A percentile compares a stretch with the other conserved stretches of the same genome.
Evolutionary conservation across 2,797 vertebrate species (phyloP).

Genomic region (Liasis olivaceus): DNA sequence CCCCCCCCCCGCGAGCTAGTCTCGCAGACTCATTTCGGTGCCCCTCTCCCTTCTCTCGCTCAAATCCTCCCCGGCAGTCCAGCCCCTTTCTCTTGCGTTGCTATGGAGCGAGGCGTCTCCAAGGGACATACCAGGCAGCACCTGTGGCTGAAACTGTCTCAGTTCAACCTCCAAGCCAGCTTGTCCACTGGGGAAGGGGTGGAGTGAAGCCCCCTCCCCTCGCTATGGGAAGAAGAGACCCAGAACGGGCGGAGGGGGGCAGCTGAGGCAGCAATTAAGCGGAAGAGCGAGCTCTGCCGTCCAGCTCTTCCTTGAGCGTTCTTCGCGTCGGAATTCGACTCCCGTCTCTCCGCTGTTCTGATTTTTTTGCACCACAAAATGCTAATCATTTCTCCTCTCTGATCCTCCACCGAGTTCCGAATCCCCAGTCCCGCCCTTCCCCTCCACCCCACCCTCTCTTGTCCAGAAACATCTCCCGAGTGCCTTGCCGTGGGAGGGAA

Average conservation of each 20-base stretch:
- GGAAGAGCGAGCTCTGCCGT: not conserved
- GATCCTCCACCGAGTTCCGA: not conserved
- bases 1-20: not conserved
- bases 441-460: not conserved
- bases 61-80: conserved; percentile 5
- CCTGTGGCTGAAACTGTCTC: conserved; percentile 68
- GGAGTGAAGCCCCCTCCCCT: conserved; percentile 1
- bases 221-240: not conserved
- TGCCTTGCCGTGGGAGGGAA: not conserved
- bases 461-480: not conserved
- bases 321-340: not conserved
- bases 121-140: conserved; percentile 30
- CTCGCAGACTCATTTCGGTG: not conserved
- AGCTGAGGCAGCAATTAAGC: not conserved
- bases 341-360: not conserved
- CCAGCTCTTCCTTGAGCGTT: not conserved
- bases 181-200: conserved; percentile 24
- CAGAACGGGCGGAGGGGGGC: too few species aligned
- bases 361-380: not conserved
- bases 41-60: not conserved
- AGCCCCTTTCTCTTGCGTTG: conserved; percentile 45
- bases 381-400: not conserved
- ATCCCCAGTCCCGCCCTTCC: not conserved
- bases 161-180: conserved; percentile 35
- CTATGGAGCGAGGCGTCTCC: conserved; percentile 45